phyloP scores from a whole-genome alignment of 2,888 invertebrate species.

The Catocala nupta region DNA sequence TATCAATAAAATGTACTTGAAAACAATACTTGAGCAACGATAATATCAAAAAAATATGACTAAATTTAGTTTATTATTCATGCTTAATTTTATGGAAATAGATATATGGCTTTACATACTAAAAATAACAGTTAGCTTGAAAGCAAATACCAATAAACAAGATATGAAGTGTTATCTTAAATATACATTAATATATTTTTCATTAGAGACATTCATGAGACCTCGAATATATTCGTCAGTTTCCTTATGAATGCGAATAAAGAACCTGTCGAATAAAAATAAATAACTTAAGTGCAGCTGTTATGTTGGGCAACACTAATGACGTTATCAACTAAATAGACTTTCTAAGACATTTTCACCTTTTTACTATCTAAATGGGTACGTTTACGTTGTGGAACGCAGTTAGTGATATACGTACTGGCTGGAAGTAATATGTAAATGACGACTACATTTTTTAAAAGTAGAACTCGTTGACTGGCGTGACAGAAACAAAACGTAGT shows the following conservation, averaged over 20 bases:
- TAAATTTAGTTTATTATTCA: too few species aligned
- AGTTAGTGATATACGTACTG: slow-evolving; percentile 48
- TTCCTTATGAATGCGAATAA: slow-evolving; percentile 54
- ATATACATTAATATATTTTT: slow-evolving; percentile 2
- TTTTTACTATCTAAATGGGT: slow-evolving; percentile 69
- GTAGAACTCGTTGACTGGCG: slow-evolving; percentile 51
- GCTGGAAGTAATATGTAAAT: slow-evolving; percentile 58
- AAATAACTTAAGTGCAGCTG: slow-evolving; percentile 57
- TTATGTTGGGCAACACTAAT: slow-evolving; percentile 64
- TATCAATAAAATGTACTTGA: too few species aligned
- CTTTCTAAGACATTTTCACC: slow-evolving; percentile 70
- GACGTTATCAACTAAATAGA: slow-evolving; percentile 61
- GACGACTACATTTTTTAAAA: slow-evolving; percentile 53
- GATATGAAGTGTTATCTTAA: background rate
- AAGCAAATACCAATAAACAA: background rate
- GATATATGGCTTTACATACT: too few species aligned
- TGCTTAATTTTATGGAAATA: too few species aligned
- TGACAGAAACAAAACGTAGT: slow-evolving; percentile 26
- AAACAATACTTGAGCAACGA: too few species aligned
- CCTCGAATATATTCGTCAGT: slow-evolving; percentile 19
- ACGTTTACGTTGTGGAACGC: slow-evolving; percentile 47
- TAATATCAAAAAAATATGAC: too few species aligned
- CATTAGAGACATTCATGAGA: background rate
- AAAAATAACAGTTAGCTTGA: too few species aligned
- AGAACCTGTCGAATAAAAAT: slow-evolving; percentile 53